Evolutionary conservation across 2,113 vertebrate genomes (phyloP).

Genomic region (Amphiprion ocellaris): DNA sequence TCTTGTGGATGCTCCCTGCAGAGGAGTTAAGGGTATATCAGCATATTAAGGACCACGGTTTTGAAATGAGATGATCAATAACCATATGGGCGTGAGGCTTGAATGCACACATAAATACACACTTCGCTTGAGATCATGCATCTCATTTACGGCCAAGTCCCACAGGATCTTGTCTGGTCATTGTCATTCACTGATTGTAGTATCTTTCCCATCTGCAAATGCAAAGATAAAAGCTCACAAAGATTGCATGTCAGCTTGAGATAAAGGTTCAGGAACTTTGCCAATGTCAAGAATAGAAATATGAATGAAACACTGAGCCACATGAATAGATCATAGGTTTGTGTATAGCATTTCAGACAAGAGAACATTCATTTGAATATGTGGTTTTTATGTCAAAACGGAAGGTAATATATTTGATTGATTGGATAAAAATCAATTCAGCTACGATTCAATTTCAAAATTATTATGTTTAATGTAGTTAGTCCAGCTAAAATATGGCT

Average conservation of each 20-base stretch:
- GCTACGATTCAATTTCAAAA: not conserved
- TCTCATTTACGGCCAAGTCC: conserved; percentile 1
- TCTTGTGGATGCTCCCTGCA: not conserved
- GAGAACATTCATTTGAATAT: not conserved
- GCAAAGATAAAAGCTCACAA: conserved; percentile 9
- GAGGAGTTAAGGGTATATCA: not conserved
- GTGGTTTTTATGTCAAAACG: not conserved
- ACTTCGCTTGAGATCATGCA: not conserved
- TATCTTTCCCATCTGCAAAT: conserved; percentile 17
- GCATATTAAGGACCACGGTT: not conserved
- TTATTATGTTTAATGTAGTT: not conserved
- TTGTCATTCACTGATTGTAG: conserved; percentile 1
- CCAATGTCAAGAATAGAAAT: not conserved
- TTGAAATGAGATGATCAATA: not conserved
- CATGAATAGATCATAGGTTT: not conserved
- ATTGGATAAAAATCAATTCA: not conserved
- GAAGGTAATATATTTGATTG: not conserved
- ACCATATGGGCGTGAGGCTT: no score
- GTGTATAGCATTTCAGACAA: not conserved
- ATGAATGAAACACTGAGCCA: not conserved
- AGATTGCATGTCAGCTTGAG: not conserved
- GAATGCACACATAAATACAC: not conserved
- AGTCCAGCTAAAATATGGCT: not conserved
- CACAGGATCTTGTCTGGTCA: not conserved
- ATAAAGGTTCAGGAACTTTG: not conserved